Evolutionary conservation across 2,797 vertebrate species (phyloP), one percentile per base, ranked within the genome.

Genomic region (Thamnophis elegans): DNA sequence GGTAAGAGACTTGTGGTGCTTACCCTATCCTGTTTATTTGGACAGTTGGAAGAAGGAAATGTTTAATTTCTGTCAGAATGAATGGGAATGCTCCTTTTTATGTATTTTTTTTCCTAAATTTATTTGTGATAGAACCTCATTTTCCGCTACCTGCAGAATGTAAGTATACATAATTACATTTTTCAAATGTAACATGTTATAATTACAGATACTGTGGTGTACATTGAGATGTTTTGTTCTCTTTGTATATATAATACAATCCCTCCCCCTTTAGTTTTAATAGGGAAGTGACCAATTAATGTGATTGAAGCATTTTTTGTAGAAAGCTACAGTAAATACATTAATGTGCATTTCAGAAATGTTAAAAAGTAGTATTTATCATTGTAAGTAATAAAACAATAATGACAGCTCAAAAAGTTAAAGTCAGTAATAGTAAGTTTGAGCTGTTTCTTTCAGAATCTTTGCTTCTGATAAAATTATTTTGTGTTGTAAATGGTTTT

Each of bases 71-170:
- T 42, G 32, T 11, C 56, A 28, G 36, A 36, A 47, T 68, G 42
- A 4, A 36, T 68, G 62, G 51, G 59, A 13, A 13, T 56, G 5
- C 62, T 87, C 12, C 42, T 87, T 60, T 11, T 4, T 89, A 13
- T 42, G 13, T 54, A 9, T n/a, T 56, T 91, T n/a, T n/a, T 94
- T 96, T 95, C 97, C 98, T 99, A 98, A 97, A 99, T 98, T 92
- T 0, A 4, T 0, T 16, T 47, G 16, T 73, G 90, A n/a, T 98
- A 99, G 99, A 99, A 99, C 96, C 98, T 99, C 0, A 99, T 99
- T 97, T 99, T 99, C 97, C 98, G 99, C 90, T 99, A 99, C 95
- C 98, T 99, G 78, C 99, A 99, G 95, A 99, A 99, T 94, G 99
- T 99, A 98, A 98, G 99, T 99, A 95, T 85, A 93, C 73, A 93